These are phyloP conservation scores for Drosophila neocordata DNA, from an alignment of 1,140 invertebrate species.

Conservation along the genomic window DNA sequence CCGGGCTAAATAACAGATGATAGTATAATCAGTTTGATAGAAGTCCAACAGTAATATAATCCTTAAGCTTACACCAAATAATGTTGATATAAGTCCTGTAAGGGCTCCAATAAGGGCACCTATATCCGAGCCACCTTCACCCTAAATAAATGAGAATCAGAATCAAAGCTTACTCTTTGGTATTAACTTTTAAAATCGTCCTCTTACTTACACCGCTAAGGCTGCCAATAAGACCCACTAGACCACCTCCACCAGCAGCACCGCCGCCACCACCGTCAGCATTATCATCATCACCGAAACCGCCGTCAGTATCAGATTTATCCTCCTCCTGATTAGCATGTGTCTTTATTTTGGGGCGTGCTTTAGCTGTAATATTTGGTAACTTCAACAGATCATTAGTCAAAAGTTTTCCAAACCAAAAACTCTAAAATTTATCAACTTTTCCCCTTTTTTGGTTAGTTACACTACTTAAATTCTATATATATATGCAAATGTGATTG, in stretches of 20 bases:
- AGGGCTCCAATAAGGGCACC: slow-evolving; percentile 82
- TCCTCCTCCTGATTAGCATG: slow-evolving; percentile 41
- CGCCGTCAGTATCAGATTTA: neutral
- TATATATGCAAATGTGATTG: neutral
- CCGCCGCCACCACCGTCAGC: slow-evolving; percentile 29
- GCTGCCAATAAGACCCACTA: slow-evolving; percentile 83
- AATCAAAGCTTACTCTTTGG: no score
- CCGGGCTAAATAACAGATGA: slow-evolving; percentile 63
- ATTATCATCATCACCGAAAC: slow-evolving; percentile 51
- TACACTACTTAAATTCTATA: slow-evolving; percentile 19
- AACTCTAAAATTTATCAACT: slow-evolving; percentile 18
- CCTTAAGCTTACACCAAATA: slow-evolving; percentile 83
- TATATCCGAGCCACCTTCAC: slow-evolving; percentile 81
- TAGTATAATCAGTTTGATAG: no score
- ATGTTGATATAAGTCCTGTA: slow-evolving; percentile 82
- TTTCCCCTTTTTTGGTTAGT: slow-evolving; percentile 37
- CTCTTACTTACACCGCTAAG: slow-evolving; percentile 84
- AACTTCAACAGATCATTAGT: slow-evolving; percentile 47
- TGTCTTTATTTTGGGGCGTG: neutral
- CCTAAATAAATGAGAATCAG: slow-evolving; percentile 41
- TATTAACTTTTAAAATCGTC: no score
- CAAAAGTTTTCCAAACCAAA: slow-evolving; percentile 20
- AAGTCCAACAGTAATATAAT: no score
- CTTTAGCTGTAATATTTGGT: slow-evolving; percentile 59
- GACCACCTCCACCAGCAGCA: slow-evolving; percentile 66